Conservation (phyloP, 35 echinoderm and acorn worm genomes). For the Holothuria glaberrima region DNA sequence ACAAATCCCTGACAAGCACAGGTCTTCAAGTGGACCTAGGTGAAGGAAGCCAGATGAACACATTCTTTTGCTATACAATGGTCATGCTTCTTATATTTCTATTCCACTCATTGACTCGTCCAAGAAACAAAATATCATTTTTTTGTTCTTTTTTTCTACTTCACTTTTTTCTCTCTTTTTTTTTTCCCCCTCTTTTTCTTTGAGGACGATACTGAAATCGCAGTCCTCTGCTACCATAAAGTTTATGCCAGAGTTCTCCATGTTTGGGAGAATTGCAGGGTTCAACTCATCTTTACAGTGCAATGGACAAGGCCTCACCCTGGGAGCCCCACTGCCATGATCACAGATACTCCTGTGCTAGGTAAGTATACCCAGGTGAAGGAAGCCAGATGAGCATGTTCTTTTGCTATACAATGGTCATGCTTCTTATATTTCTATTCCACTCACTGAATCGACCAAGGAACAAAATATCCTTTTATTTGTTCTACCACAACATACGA, state of each 20-base stretch:
- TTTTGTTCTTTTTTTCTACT: too few species aligned
- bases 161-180: too few species aligned
- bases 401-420: slow-evolving; percentile 66
- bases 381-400: not conserved
- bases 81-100: slow-evolving; percentile 22
- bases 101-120: slow-evolving; percentile 34
- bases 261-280: too few species aligned
- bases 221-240: slow-evolving; percentile 17
- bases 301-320: not conserved
- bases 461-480: slow-evolving; percentile 21
- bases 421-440: not conserved
- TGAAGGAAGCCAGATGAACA: not conserved
- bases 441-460: slow-evolving; percentile 16
- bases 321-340: too few species aligned
- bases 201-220: not conserved
- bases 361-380: too few species aligned
- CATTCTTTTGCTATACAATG: slow-evolving; percentile 54
- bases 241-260: too few species aligned
- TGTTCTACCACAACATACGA: slow-evolving; percentile 52
- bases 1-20: too few species aligned
- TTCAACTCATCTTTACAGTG: too few species aligned
- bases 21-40: too few species aligned
- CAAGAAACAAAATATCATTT: not conserved
- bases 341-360: not conserved
- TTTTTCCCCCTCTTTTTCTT: not conserved